Conservation (phyloP, 1,140 invertebrate genomes). For the Leguminivora glycinivorella region DNA sequence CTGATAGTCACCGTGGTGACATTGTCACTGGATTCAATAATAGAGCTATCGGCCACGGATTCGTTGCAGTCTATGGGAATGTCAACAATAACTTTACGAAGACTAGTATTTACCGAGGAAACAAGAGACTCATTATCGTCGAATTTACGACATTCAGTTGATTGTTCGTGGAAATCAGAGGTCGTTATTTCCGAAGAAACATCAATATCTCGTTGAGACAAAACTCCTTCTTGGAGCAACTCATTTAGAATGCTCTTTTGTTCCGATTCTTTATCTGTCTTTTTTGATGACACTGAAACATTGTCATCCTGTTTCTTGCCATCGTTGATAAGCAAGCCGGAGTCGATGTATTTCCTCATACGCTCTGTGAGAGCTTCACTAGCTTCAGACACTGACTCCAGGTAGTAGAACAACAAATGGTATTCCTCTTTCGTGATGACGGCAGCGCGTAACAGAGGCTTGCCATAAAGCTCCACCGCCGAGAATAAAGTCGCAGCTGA, state of each 20-base stretch:
- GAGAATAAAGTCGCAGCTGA: slow-evolving; percentile 72
- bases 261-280: slow-evolving; percentile 47
- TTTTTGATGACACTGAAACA: slow-evolving; percentile 36
- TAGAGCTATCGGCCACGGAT: slow-evolving; percentile 53
- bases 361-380: slow-evolving; percentile 71
- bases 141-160: slow-evolving; percentile 47
- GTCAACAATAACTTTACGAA: slow-evolving; percentile 64
- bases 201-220: slow-evolving; percentile 70
- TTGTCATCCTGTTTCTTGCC: slow-evolving; percentile 43
- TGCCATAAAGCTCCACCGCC: slow-evolving; percentile 72
- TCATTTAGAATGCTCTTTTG: slow-evolving; percentile 70
- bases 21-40: slow-evolving; percentile 58
- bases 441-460: slow-evolving; percentile 68
- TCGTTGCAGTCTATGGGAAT: slow-evolving; percentile 63
- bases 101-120: slow-evolving; percentile 52
- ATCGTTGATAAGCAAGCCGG: slow-evolving; percentile 65
- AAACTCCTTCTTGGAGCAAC: slow-evolving; percentile 71
- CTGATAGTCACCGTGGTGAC: slow-evolving; percentile 64
- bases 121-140: slow-evolving; percentile 63
- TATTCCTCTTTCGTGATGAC: slow-evolving; percentile 74
- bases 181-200: slow-evolving; percentile 57
- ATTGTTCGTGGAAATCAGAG: slow-evolving; percentile 57
- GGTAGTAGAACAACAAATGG: slow-evolving; percentile 71
- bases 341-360: slow-evolving; percentile 75
- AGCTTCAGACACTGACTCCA: slow-evolving; percentile 75